Evolutionary conservation across 1,140 invertebrate species (phyloP), one percentile per base, ranked within the genome.

Genomic region (Scaptodrosophila lebanonensis): DNA sequence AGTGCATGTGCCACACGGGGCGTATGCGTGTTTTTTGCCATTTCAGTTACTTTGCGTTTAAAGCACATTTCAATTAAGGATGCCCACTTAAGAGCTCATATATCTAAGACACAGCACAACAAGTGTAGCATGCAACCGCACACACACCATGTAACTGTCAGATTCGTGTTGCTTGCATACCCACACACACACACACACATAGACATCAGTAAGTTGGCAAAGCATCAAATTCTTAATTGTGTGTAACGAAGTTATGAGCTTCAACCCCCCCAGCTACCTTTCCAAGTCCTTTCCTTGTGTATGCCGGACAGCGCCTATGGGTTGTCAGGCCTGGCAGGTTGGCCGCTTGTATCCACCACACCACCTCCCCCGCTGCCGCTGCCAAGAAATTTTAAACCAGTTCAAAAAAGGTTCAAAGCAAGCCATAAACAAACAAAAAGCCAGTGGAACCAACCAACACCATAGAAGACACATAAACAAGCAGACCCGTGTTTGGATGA

Each of bases 331-430:
- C 38, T 71, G 63, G 29, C 59, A 63, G n/a, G n/a, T n/a, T n/a
- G n/a, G n/a, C n/a, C n/a, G n/a, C n/a, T n/a, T n/a, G n/a, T n/a
- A n/a, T n/a, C 53, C 50, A 65, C n/a, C n/a, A n/a, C n/a, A n/a
- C n/a, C n/a, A n/a, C n/a, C n/a, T n/a, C n/a, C n/a, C n/a, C n/a
- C n/a, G n/a, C n/a, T n/a, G 54, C 59, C 57, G 54, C 51, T 68
- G 73, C 64, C 73, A 77, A 77, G 73, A 79, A 72, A 77, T 77
- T 79, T 68, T 57, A 77, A 79, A 79, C 73, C 73, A 79, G 73
- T 77, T 79, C 73, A 79, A 79, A 79, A 68, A 77, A 79, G 64
- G 64, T 65, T 79, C 59, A 65, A 65, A 73, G 68, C 73, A 77
- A 56, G 68, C 68, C 48, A 79, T 79, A 72, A 77, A 72, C 67